phyloP scores from a whole-genome alignment of 2,113 vertebrate genomes.

The Sylvia atricapilla region DNA sequence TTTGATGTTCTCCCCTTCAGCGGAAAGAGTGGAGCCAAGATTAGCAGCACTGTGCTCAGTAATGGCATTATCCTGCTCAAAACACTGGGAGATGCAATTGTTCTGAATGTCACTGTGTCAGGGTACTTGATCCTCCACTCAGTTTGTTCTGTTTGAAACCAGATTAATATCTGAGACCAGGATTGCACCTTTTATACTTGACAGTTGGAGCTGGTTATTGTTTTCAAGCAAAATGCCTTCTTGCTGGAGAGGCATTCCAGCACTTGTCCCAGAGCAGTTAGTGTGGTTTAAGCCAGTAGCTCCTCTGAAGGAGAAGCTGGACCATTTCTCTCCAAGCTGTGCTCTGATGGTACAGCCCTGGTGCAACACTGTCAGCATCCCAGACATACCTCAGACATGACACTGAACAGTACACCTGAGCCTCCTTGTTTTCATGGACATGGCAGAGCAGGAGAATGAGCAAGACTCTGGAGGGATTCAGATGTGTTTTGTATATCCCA shows the following conservation, averaged over 20 bases:
- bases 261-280: not conserved
- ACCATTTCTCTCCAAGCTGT: not conserved
- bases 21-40: not conserved
- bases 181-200: not conserved
- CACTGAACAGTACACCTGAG: not conserved
- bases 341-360: not conserved
- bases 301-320: not conserved
- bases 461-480: not conserved
- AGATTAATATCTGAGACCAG: not conserved
- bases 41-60: not conserved
- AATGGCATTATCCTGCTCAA: not conserved
- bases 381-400: fast-evolving
- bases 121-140: not conserved
- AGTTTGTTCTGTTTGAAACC: not conserved
- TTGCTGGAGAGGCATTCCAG: not conserved
- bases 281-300: not conserved
- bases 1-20: not conserved
- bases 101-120: not conserved
- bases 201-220: not conserved
- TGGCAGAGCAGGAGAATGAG: not conserved
- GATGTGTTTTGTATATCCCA: not conserved
- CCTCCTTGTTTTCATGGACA: not conserved
- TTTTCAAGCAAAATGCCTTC: not conserved
- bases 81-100: not conserved
- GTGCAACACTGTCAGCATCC: not conserved